Conservation (phyloP, 2,888 invertebrate species). For the Hirudinaria manillensis region DNA sequence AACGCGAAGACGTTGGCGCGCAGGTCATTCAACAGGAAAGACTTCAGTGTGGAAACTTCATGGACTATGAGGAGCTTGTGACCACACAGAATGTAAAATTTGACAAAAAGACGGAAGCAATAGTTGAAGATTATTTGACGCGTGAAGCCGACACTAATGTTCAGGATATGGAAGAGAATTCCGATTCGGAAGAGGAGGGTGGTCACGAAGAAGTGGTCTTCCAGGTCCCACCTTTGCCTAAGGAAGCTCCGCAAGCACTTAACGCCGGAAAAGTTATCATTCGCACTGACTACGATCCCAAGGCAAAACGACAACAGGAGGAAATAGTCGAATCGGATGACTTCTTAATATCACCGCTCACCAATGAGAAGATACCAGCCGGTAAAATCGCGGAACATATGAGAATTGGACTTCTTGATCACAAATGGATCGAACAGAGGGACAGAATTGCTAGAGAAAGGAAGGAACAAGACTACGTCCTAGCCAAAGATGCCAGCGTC, state of each 20-base stretch:
- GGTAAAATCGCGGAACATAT: conserved; percentile 96
- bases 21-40: conserved; percentile 76
- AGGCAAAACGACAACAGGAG: conserved; percentile 80
- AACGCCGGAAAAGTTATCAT: conserved; percentile 80
- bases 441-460: conserved; percentile 82
- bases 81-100: no score
- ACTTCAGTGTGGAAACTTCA: conserved; percentile 37
- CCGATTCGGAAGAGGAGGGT: conserved; percentile 43
- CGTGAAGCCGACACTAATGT: conserved; percentile 35
- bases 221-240: conserved; percentile 37
- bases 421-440: conserved; percentile 92
- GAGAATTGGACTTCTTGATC: conserved; percentile 83
- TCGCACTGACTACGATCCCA: conserved; percentile 92
- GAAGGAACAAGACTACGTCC: conserved; percentile 80
- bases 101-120: no score
- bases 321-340: conserved; percentile 63
- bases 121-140: no score
- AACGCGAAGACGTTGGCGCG: conserved; percentile 92
- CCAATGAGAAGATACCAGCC: conserved; percentile 92
- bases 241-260: conserved; percentile 37
- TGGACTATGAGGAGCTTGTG: no score
- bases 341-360: conserved; percentile 90
- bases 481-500: conserved; percentile 67
- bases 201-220: background rate
- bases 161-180: conserved; percentile 48